These are phyloP conservation scores for Tragelaphus scriptus DNA, from an alignment of 2,113 vertebrate genomes.

Conservation along the genomic window DNA sequence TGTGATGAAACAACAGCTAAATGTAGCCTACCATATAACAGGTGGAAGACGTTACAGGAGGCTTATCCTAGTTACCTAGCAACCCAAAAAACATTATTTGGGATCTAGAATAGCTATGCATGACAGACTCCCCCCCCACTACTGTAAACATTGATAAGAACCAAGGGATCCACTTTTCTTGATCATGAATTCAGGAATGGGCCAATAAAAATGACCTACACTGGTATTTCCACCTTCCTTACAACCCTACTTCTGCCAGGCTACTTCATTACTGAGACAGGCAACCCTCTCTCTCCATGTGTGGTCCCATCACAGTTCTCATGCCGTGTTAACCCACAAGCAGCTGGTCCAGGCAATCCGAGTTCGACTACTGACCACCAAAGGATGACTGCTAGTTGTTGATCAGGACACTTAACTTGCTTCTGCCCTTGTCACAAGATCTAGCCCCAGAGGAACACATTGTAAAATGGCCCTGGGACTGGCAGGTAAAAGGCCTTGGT, in stretches of 20 bases:
- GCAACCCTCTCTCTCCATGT: not conserved
- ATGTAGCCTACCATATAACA: not conserved
- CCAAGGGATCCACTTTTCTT: not conserved
- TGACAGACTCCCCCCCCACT: rapidly evolving
- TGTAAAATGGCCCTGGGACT: not conserved
- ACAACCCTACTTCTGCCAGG: not conserved
- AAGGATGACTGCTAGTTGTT: not conserved
- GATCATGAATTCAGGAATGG: not conserved
- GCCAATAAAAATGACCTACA: not conserved
- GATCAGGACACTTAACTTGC: not conserved
- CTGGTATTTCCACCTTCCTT: not conserved
- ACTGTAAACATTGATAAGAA: not conserved
- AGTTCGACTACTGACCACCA: not conserved
- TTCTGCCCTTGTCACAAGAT: not conserved
- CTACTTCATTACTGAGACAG: not conserved
- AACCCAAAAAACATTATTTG: not conserved
- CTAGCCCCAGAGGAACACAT: not conserved
- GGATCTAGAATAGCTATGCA: not conserved
- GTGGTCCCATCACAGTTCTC: not conserved
- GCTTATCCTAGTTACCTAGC: not conserved
- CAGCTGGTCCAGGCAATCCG: not conserved
- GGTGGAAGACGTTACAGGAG: not conserved
- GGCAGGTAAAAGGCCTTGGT: not conserved
- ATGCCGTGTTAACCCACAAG: not conserved
- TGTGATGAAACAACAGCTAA: not conserved